Base-by-base conservation (phyloP, 1,140 invertebrate species). In the Neoseiulus cucumeris region DNA sequence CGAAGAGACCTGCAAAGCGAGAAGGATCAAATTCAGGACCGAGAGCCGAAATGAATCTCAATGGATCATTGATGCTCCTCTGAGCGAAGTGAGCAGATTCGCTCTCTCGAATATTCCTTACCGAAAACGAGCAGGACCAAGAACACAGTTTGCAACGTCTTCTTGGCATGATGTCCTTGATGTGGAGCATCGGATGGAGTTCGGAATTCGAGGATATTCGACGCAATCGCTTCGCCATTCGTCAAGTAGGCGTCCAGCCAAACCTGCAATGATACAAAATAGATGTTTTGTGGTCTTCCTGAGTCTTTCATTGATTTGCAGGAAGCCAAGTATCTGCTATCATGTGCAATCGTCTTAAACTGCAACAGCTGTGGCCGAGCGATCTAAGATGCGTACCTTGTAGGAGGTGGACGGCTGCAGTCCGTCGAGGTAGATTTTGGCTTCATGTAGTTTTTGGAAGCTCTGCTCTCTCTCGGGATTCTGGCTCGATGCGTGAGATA, bases 161-260 rank as follows among this genome's bases (percentile, higher is more conserved):
- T 51, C 82, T 77, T 47, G 78, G 77, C 4, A 87, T 91, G n/a
- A 84, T 81, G 51, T 91, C 87, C 70, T 89, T 86, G 69, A 89
- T 81, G 0, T 9, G 33, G 9, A 6, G 51, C 22, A 29, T 33
- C 51, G n/a, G 14, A 25, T 2, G 51, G 51, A 14, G 51, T 59
- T 17, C 51, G 51, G 14, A 59, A 33, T 59, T 59, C 51, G 33
- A 59, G 51, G 14, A 90, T 87, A 71, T 91, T 90, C 72, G 75
- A 74, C 55, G 85, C 87, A 45, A 87, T 89, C 73, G 89, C 89
- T 22, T 84, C 85, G 14, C 89, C 88, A 73, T 91, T 91, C 1
- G 87, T 89, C 22, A 91, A 74, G 73, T 89, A 91, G 42, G 88
- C 82, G 72, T 90, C 87, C 64, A 90, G 75, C 87, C 87, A 91